phyloP scores from a whole-genome alignment of 2,888 invertebrate species.

The Caenorhabditis plicata region DNA sequence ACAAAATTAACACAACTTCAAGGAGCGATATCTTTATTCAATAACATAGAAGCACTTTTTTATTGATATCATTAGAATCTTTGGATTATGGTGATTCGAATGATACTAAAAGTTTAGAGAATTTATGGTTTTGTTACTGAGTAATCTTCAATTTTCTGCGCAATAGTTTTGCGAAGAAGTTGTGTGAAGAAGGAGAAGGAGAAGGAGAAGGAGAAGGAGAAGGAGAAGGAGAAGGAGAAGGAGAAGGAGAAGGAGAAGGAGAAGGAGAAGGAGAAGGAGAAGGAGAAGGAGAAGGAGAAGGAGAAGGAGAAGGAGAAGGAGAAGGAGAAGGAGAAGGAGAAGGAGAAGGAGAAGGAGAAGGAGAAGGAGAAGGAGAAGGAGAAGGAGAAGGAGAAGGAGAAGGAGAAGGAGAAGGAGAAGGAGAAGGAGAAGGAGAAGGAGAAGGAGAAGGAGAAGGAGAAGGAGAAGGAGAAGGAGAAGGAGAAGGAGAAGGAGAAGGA shows the following conservation, averaged over 20 bases:
- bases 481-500: constrained; percentile 3
- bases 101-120: too few relatives aligned
- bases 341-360: too few relatives aligned
- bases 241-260: neutral
- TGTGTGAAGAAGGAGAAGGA: neutral
- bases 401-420: constrained; percentile 1
- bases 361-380: constrained; percentile 3
- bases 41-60: too few relatives aligned
- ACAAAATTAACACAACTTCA: too few relatives aligned
- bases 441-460: neutral
- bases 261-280: constrained; percentile 1
- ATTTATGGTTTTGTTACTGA: too few relatives aligned
- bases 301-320: neutral
- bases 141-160: too few relatives aligned
- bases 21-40: too few relatives aligned
- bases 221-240: neutral
- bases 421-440: constrained; percentile 8
- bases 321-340: constrained; percentile 3
- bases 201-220: neutral
- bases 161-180: neutral
- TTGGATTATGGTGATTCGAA: too few relatives aligned
- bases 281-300: neutral
- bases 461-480: neutral
- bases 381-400: neutral
- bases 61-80: too few relatives aligned